Percentiles rank a stretch among this genome's conserved stretches.
Conservation (phyloP, 2,888 invertebrate genomes). For the Lamellibrachia columna region DNA sequence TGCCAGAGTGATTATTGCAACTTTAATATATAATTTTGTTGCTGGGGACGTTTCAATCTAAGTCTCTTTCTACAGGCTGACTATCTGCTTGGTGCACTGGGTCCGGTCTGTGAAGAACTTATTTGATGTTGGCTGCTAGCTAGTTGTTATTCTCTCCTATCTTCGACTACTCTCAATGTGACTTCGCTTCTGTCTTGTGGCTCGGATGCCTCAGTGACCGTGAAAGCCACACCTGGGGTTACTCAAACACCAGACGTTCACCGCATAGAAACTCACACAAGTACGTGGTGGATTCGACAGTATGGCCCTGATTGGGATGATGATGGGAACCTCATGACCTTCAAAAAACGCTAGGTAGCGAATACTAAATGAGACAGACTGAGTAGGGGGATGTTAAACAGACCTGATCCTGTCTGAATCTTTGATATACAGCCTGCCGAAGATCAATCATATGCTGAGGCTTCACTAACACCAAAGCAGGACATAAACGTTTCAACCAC, state of each 20-base stretch:
- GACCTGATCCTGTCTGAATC: background rate
- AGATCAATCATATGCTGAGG: background rate
- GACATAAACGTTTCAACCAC: background rate
- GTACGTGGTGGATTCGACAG: background rate
- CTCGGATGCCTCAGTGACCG: too few species aligned
- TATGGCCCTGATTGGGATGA: background rate
- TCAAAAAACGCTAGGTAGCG: background rate
- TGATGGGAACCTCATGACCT: background rate
- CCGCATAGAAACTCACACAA: background rate
- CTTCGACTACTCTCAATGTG: too few species aligned
- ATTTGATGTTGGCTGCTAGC: too few species aligned
- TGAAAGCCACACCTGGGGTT: background rate
- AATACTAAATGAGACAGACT: background rate
- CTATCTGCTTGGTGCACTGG: too few species aligned
- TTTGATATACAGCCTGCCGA: background rate
- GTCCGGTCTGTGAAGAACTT: too few species aligned
- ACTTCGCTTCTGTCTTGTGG: too few species aligned
- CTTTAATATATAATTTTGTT: too few species aligned
- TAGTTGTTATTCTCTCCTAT: too few species aligned
- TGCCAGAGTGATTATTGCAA: too few species aligned
- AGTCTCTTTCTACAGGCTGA: too few species aligned
- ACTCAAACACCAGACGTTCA: background rate
- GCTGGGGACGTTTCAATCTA: too few species aligned
- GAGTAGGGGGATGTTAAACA: background rate
- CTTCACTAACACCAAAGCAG: background rate